phyloP scores from a whole-genome alignment of 2,113 vertebrate species.

The Eretmochelys imbricata region DNA sequence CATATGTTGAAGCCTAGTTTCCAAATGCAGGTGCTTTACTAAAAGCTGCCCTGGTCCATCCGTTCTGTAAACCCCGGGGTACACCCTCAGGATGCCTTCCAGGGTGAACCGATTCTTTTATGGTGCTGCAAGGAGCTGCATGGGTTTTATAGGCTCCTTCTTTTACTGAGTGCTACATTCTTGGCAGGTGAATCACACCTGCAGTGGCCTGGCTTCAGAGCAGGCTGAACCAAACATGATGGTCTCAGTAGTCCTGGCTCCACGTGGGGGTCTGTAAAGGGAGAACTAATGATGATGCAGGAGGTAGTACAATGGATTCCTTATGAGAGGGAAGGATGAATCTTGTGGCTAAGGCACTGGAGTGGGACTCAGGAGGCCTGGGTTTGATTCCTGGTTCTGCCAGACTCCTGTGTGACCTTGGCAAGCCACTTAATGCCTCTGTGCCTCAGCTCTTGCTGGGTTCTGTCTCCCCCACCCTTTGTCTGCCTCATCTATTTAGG shows the following conservation, averaged over 20 bases:
- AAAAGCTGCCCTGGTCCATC: not conserved
- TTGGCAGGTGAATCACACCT: constrained; percentile 31
- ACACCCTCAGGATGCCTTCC: not conserved
- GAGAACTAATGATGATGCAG: not conserved
- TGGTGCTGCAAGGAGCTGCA: rapidly evolving
- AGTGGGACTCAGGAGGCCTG: not conserved
- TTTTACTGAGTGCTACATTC: constrained; percentile 14
- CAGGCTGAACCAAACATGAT: not conserved
- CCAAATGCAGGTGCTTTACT: not conserved
- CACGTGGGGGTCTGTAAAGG: not conserved
- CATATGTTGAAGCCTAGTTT: not conserved
- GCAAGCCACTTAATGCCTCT: not conserved
- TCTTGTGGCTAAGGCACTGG: not conserved
- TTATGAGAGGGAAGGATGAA: not conserved
- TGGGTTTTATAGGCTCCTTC: not conserved
- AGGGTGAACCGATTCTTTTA: rapidly evolving
- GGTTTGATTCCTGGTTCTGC: not conserved
- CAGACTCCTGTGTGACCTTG: not conserved
- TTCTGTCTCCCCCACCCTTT: not conserved
- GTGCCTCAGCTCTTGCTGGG: not conserved
- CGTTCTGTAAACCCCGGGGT: not conserved
- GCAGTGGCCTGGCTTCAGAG: rapidly evolving
- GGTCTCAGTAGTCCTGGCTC: not conserved
- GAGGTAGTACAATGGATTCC: not conserved
- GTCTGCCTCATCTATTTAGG: not conserved